These are phyloP conservation scores for Dermatophagoides farinae DNA, from an alignment of 1,140 invertebrate genomes.

Conservation along the genomic window DNA sequence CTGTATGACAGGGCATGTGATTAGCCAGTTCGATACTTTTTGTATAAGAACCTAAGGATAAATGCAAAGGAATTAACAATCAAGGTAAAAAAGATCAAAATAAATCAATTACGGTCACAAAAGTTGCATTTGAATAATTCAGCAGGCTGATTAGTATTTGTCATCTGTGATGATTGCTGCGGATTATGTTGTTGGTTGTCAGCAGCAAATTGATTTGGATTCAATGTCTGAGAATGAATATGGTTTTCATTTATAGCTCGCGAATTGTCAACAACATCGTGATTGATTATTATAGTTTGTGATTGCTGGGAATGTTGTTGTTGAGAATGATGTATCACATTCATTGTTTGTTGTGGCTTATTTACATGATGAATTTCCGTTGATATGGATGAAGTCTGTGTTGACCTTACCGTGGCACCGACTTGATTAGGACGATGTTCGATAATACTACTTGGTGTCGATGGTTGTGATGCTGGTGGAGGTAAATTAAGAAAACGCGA, in stretches of 20 bases:
- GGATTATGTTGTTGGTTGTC: too few species aligned
- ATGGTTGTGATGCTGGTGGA: neutral
- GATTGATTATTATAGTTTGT: neutral
- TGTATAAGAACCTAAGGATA: conserved; percentile 21
- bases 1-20: conserved; percentile 45
- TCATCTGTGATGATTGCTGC: too few species aligned
- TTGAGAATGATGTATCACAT: neutral
- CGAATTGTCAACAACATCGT: too few species aligned
- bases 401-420: too few species aligned
- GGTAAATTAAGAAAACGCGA: neutral
- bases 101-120: conserved; percentile 13
- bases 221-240: too few species aligned
- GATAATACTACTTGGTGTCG: neutral
- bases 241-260: too few species aligned
- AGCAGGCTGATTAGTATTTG: neutral
- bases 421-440: neutral
- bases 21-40: conserved; percentile 47
- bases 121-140: conserved; percentile 15
- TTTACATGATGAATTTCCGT: too few species aligned
- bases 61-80: neutral
- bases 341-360: neutral
- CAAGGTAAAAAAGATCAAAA: neutral
- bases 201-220: too few species aligned
- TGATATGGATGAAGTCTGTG: too few species aligned
- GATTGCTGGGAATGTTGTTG: neutral